Base-by-base conservation (phyloP, 2,113 vertebrate genomes). In the rat (Rattus norvegicus) region DNA sequence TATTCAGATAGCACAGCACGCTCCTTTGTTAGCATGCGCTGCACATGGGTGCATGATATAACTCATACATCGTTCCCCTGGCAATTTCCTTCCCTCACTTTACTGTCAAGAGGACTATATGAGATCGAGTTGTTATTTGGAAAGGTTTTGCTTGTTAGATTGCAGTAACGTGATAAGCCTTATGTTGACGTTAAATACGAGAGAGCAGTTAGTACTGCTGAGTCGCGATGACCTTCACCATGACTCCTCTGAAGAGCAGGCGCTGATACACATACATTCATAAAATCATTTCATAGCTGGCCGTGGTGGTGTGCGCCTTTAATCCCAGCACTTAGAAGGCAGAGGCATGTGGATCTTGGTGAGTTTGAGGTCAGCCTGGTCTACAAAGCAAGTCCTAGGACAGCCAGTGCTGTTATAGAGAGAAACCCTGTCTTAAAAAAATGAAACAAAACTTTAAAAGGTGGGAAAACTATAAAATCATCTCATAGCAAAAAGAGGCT, bases 121-220 rank as follows among this genome's bases (percentile, higher is more conserved):
- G 72, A 76, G 52, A 89, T 94, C 4, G 1, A 67, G 12, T 43
- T 83, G 12, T 43, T 83, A 85, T n/a, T 65, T 36, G 14, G 24
- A 83, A 52, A 36, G n/a, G n/a, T 86, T 91, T 54, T 90, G 77
- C 52, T 61, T 97, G 19, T 72, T 93, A 59, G 92, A 67, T 92
- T 83, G 92, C 12, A 72, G 7, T 87, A 89, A 63, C 63, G 24
- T 86, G 61, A 47, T 93, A 52, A 77, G 83, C 5, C 86, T 92
- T 61, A 88, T 90, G 2, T 95, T 97, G 19, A 59, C 47, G 36
- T 96, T 95, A 88, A 95, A 26, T 28, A 24, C 14, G 12, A 95
- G 88, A 63, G 11, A 0, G 1, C 22, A 93, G 63, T 86, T 47
- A 75, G 47, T 90, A 69, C 52, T 90, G 86, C 19, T 85, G 10